Conservation (phyloP, 2,113 vertebrate species). For the Elgaria multicarinata region DNA sequence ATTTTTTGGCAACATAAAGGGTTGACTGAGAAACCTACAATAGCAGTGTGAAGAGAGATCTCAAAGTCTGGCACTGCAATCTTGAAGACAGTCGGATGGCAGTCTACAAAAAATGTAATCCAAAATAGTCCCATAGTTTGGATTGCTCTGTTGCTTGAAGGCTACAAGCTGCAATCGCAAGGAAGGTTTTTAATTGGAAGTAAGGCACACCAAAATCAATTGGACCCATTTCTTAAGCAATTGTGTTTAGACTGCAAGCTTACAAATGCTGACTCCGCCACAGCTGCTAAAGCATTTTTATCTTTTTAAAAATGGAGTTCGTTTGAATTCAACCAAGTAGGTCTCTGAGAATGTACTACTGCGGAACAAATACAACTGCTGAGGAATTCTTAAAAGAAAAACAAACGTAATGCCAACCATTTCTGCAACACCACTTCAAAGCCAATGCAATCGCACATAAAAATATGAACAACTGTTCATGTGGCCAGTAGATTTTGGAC, state of each 20-base stretch:
- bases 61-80: neutral
- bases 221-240: slow-evolving; percentile 7
- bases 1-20: neutral
- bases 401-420: slow-evolving; percentile 18
- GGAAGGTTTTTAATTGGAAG: neutral
- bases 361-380: slow-evolving; percentile 25
- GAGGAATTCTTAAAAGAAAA: slow-evolving; percentile 60
- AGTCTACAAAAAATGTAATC: neutral
- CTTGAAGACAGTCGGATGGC: neutral
- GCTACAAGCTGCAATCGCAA: neutral
- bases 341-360: neutral
- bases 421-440: slow-evolving; percentile 48
- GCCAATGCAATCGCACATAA: slow-evolving; percentile 48
- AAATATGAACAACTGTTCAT: slow-evolving; percentile 46
- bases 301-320: neutral
- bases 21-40: neutral
- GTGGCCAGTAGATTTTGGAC: slow-evolving; percentile 35
- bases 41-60: neutral
- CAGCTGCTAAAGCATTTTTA: neutral
- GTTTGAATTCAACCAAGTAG: neutral
- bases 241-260: neutral
- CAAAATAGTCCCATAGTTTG: neutral
- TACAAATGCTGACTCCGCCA: neutral
- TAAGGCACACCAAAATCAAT: neutral
- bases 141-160: neutral